Base-by-base conservation (phyloP, 1,140 invertebrate species). In the Drosophila paulistorum region DNA sequence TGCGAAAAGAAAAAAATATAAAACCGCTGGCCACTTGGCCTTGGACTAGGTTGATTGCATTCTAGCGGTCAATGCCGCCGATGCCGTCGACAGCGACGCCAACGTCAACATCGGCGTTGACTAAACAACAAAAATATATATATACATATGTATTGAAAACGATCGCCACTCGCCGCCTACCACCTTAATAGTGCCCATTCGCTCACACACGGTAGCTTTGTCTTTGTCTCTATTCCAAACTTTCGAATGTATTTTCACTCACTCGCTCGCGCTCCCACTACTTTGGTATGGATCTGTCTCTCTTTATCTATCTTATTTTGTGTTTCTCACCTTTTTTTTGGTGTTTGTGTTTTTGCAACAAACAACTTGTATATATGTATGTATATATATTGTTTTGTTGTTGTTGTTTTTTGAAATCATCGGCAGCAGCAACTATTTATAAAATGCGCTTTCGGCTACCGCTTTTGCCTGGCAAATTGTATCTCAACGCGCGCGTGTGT, bases 11-110 rank as follows among this genome's bases (percentile, higher is more conserved):
- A 51, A 20, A 51, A 51, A 51, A 39, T 11, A 77, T 66, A 87
- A 79, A 89, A 89, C 84, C 84, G 79, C 83, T 83, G 83, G 76
- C 83, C 79, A 86, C 83, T 86, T 91, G 90, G 87, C 90, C 90
- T 91, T 91, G 90, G 77, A 90, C 83, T 91, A 91, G 90, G 90
- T 91, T 91, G 90, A 90, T 91, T 91, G 90, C 90, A 91, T 91
- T 90, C 82, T 90, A 90, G 83, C 84, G 84, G 83, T 89, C 83
- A 89, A 89, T 87, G 83, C 79, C 83, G 84, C 68, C 69, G 82
- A 65, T 69, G 37, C 45, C 83, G 72, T 73, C 63, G 55, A 58
- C 65, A 69, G 64, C 39, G 30, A 17, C 64, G 73, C 37, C 62
- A 20, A 77, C 64, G 73, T 39, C 62, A 26, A 77, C 79, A 63